These are phyloP conservation scores for Phenganax stokvisi DNA, from an alignment of 92 coral and sea anemone genomes.

Conservation along the genomic window DNA sequence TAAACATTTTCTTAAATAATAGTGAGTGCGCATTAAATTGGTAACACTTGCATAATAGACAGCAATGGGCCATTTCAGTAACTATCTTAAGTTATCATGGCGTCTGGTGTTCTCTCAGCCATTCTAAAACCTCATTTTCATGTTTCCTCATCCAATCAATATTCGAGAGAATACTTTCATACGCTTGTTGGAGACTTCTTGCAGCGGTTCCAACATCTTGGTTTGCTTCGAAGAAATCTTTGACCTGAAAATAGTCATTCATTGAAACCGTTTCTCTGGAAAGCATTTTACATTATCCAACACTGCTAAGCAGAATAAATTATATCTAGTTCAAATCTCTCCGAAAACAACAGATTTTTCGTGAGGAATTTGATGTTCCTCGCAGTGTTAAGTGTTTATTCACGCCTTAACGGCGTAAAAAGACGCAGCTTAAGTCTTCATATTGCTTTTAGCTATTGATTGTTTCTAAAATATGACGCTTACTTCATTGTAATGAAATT, in stretches of 20 bases:
- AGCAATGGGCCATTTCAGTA: background rate
- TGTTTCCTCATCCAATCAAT: slow-evolving; percentile 48
- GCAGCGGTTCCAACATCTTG: slow-evolving; percentile 25
- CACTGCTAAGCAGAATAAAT: no score
- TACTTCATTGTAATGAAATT: slow-evolving; percentile 42
- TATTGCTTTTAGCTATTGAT: no score
- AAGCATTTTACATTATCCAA: no score
- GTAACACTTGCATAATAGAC: background rate
- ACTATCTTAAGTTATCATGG: background rate
- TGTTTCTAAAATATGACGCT: background rate
- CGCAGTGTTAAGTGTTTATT: no score
- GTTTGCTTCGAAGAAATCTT: slow-evolving; percentile 37
- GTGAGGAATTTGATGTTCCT: no score
- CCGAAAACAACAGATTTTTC: no score
- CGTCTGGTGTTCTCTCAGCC: slow-evolving; percentile 39
- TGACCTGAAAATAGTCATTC: slow-evolving; percentile 5
- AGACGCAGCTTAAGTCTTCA: no score
- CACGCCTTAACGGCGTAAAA: no score
- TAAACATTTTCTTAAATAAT: no score
- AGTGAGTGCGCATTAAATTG: no score
- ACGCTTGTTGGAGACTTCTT: slow-evolving; percentile 46
- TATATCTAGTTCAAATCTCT: no score
- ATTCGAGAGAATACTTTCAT: slow-evolving; percentile 43
- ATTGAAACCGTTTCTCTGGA: background rate
- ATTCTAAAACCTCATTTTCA: slow-evolving; percentile 44